Evolutionary conservation across 2,113 vertebrate genomes (phyloP), one percentile per base, ranked within the genome.

Genomic region (Elgaria multicarinata): DNA sequence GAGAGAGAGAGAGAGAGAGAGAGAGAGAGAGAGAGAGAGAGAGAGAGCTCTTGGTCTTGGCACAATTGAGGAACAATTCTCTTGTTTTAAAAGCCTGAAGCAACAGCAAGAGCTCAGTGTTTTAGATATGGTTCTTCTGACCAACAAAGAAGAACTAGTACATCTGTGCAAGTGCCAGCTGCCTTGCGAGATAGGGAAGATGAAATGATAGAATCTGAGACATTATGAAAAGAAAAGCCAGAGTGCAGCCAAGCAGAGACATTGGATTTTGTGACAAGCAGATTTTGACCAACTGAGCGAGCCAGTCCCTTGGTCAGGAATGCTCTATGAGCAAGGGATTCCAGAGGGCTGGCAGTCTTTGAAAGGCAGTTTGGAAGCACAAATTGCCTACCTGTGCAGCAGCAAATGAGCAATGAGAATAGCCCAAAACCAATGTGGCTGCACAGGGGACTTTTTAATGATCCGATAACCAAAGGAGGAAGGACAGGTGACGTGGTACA

Each of bases 181-280:
- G 81, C 81, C 88, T 64, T 83, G 58, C 58, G 72, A 89, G 88
- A 89, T 55, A 53, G 58, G 50, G 81, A 89, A 89, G 88, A 84
- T 77, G 67, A 84, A 89, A 89, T 67, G 88, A 84, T 84, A 69
- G 81, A 39, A 77, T 84, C 66, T 66, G 72, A 84, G 72, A 77
- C 42, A 42, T 84, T 84, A 53, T 66, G 33, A 84, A 84, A 84
- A 77, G 44, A 74, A 36, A 62, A 89, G 28, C 20, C 42, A 66
- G 22, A 62, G 44, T 13, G 88, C 72, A 84, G 58, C 58, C 81
- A 89, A 78, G 72, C 69, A 89, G 72, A 89, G 88, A 89, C 24
- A 53, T 77, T 72, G 39, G 50, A 72, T 76, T 84, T 89, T 36
- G 22, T 53, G 62, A 84, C 81, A 89, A 89, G 81, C 42, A n/a